These are phyloP conservation scores for Accipiter virgatus DNA, from an alignment of 2,113 vertebrate genomes.

Conservation along the genomic window DNA sequence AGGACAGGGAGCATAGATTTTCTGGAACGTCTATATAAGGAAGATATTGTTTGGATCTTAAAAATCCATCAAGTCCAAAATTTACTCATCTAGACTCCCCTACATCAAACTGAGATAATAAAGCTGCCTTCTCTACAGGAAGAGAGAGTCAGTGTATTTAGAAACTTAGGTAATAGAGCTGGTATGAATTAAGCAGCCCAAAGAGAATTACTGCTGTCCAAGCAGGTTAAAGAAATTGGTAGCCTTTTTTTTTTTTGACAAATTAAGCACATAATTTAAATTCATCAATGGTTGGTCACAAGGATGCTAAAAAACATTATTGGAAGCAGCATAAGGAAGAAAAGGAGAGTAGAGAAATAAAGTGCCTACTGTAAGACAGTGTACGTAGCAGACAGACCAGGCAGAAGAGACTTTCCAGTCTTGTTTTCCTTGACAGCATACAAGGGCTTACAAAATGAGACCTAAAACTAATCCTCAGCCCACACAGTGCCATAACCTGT, in stretches of 20 bases:
- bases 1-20: background rate
- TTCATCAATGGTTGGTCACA: rapidly evolving
- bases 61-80: background rate
- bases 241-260: background rate
- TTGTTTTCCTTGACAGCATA: background rate
- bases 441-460: background rate
- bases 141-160: background rate
- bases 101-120: background rate
- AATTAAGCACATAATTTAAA: background rate
- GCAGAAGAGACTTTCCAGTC: background rate
- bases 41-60: background rate
- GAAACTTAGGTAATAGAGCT: background rate
- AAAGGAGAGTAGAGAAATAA: background rate
- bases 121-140: background rate
- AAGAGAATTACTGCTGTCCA: background rate
- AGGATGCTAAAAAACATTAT: background rate
- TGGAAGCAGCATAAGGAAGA: background rate
- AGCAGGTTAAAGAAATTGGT: background rate
- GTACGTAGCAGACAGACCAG: background rate
- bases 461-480: background rate
- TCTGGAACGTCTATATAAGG: background rate
- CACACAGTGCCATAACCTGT: background rate
- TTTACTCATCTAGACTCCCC: background rate
- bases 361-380: background rate
- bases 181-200: background rate